Conservation (phyloP, 2,888 invertebrate genomes). For the Nomada flava region DNA sequence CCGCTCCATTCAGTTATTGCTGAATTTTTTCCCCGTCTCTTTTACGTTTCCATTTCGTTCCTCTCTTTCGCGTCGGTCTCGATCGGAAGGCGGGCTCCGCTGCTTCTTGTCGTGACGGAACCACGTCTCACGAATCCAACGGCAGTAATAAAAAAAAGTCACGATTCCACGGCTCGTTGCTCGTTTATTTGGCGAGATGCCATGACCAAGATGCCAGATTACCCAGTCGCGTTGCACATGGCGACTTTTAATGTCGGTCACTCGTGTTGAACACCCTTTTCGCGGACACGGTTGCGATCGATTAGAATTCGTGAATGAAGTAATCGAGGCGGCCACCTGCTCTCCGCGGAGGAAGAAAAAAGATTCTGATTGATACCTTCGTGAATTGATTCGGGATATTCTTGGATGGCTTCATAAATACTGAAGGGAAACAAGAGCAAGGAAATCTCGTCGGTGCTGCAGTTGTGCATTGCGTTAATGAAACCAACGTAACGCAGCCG, state of each 20-base stretch:
- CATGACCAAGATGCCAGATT: slow-evolving; percentile 58
- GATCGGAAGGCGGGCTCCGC: slow-evolving; percentile 35
- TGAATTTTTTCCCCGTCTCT: background rate
- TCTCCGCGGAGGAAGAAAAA: background rate
- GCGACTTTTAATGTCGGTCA: slow-evolving; percentile 66
- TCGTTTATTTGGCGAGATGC: slow-evolving; percentile 72
- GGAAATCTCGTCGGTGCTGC: background rate
- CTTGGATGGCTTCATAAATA: background rate
- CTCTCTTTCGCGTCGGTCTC: background rate
- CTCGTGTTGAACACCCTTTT: background rate
- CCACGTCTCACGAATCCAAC: slow-evolving; percentile 51
- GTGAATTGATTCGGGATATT: too few relatives aligned
- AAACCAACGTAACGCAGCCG: slow-evolving; percentile 9
- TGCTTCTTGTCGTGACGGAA: slow-evolving; percentile 34
- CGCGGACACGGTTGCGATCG: slow-evolving; percentile 48
- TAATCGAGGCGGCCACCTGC: slow-evolving; percentile 8
- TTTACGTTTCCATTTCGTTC: background rate
- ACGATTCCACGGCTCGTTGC: slow-evolving; percentile 59
- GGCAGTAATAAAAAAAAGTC: slow-evolving; percentile 65
- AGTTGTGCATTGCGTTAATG: slow-evolving; percentile 3
- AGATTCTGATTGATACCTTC: background rate
- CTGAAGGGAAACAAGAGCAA: background rate
- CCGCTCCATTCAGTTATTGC: background rate
- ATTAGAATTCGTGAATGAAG: slow-evolving; percentile 59
- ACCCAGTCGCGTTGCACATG: slow-evolving; percentile 63